phyloP scores from a whole-genome alignment of 1,140 invertebrate genomes.

The Pseudachorutes palmiensis region DNA sequence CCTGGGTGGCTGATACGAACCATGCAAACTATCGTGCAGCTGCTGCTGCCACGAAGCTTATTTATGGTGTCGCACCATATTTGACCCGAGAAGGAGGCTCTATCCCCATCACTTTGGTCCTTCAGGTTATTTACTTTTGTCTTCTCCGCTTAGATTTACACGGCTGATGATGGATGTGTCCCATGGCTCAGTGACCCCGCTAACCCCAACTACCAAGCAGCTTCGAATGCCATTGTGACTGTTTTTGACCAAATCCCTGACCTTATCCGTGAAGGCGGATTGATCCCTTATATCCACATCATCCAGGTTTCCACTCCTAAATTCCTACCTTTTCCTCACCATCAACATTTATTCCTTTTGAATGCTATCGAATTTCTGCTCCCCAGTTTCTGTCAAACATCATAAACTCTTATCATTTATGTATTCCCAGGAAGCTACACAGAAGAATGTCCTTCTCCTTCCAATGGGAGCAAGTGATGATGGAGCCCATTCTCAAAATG shows the following conservation, averaged over 20 bases:
- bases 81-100: conserved; percentile 91
- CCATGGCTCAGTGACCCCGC: conserved; percentile 86
- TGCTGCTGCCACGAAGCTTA: conserved; percentile 71
- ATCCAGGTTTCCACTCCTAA: conserved; percentile 45
- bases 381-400: background rate
- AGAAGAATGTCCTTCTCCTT: conserved; percentile 84
- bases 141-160: conserved; percentile 42
- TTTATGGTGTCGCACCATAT: conserved; percentile 88
- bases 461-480: conserved; percentile 78
- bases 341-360: no score
- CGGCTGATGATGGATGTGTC: conserved; percentile 66
- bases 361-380: no score
- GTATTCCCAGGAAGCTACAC: conserved; percentile 68
- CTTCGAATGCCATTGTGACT: conserved; percentile 71
- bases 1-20: conserved; percentile 86
- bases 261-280: conserved; percentile 87
- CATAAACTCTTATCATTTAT: no score
- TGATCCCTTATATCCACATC: conserved; percentile 87
- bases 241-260: conserved; percentile 90
- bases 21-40: conserved; percentile 88
- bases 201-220: conserved; percentile 85
- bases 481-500: conserved; percentile 96
- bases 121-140: conserved; percentile 43
- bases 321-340: conserved; percentile 11
- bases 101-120: conserved; percentile 87